Conservation (phyloP, 2,888 invertebrate species). For the Philopedon plagiatum region DNA sequence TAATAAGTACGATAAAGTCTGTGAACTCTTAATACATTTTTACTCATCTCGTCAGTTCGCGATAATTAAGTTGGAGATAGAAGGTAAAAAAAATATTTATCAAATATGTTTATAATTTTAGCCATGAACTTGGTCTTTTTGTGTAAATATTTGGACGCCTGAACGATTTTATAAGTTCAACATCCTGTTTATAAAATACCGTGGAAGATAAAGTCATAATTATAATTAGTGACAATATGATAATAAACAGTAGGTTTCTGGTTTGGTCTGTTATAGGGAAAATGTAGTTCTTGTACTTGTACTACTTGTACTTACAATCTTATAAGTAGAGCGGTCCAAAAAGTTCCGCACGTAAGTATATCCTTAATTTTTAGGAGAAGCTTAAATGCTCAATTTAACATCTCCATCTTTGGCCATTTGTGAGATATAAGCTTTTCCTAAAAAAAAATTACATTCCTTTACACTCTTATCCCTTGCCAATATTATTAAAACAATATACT, state of each 20-base stretch:
- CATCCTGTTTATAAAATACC: slow-evolving; percentile 36
- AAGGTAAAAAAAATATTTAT: slow-evolving; percentile 4
- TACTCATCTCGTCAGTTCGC: neutral
- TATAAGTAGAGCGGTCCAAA: no score
- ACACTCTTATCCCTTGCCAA: no score
- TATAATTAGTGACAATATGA: slow-evolving; percentile 36
- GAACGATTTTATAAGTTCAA: slow-evolving; percentile 35
- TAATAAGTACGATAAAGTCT: neutral
- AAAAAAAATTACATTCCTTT: no score
- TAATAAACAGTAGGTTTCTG: slow-evolving; percentile 15
- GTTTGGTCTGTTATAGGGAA: neutral
- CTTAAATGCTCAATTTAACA: no score
- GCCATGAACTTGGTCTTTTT: slow-evolving; percentile 32
- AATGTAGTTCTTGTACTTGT: neutral
- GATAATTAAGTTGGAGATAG: neutral
- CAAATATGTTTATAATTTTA: slow-evolving; percentile 21
- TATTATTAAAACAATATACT: no score
- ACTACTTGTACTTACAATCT: no score
- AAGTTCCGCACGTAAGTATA: no score
- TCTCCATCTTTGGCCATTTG: no score
- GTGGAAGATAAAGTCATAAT: slow-evolving; percentile 33
- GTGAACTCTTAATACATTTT: neutral
- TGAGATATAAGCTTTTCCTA: no score
- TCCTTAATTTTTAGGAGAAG: no score
- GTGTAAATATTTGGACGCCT: slow-evolving; percentile 35